Evolutionary conservation across 1,140 invertebrate genomes (phyloP), one percentile per base, ranked within the genome.

Genomic region (Cylas formicarius): DNA sequence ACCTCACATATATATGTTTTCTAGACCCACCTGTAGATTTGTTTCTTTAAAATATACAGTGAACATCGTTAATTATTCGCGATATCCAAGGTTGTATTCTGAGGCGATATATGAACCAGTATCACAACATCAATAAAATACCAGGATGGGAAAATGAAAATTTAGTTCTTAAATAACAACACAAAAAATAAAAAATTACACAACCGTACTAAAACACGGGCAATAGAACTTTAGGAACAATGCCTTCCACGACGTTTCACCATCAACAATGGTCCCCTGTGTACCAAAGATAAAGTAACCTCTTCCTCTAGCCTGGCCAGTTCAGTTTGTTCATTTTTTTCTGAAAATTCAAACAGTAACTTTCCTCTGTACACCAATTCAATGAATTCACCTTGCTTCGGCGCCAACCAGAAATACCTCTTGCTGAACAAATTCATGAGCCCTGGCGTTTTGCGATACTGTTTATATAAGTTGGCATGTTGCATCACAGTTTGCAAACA

Each of bases 401-500:
- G 56, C 26, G 48, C 24, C 27, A 59, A 43, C 60, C 60, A 61
- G 42, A 60, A 60, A 40, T 53, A 60, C 38, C 53, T 52, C 22
- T 22, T 48, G 39, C 50, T 48, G 33, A 55, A 53, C 22, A 56
- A 24, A 21, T 34, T 51, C 6, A 21, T 31, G 14, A 65, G 42
- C 31, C 57, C 53, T 17, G 57, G 57, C 18, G 58, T 41, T 40
- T 38, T 41, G 27, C 44, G 40, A 38, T 53, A 60, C 36, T 51
- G 31, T 33, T 58, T 46, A 31, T 56, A 52, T 22, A 61, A 43
- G 18, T 27, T 24, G 7, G 49, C 50, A 46, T 55, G 22, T 31
- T 56, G 50, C 17, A 39, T 32, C 23, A 63, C 53, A 19, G 27
- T 24, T 28, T 48, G 34, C 4, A 74, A 44, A 48, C 70, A 72